Conservation (phyloP, 2,888 invertebrate species). For the Pseudoips prasinana region DNA sequence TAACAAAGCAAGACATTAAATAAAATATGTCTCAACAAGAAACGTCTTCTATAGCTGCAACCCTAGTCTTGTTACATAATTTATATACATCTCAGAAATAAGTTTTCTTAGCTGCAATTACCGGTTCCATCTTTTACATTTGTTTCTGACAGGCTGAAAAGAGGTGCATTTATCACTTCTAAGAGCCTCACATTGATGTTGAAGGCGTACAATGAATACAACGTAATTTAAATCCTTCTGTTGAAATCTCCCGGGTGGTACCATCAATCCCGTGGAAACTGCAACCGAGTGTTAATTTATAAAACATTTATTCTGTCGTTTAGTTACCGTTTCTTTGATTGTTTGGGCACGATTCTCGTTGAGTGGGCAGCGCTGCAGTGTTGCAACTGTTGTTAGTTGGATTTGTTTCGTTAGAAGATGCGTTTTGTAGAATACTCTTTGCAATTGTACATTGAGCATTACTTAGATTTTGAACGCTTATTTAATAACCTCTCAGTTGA, state of each 20-base stretch:
- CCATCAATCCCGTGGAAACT: conserved; percentile 52
- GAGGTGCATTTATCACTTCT: conserved; percentile 64
- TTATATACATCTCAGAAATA: conserved; percentile 29
- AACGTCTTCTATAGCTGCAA: no score
- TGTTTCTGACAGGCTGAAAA: conserved; percentile 56
- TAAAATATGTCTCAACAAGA: no score
- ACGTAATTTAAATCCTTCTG: conserved; percentile 61
- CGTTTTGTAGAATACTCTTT: no score
- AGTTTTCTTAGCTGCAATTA: conserved; percentile 42
- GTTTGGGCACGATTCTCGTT: conserved; percentile 27
- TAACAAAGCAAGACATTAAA: no score
- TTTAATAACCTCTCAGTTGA: no score
- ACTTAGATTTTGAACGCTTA: no score
- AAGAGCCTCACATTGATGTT: conserved; percentile 53
- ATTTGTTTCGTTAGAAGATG: no score
- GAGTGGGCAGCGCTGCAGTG: conserved; percentile 4
- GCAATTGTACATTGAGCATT: no score
- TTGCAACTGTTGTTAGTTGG: no score
- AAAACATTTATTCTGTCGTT: conserved; percentile 48
- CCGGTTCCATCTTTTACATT: conserved; percentile 53
- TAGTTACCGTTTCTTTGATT: conserved; percentile 36
- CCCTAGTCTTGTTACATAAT: conserved; percentile 24
- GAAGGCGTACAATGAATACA: conserved; percentile 58
- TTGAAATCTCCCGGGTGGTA: conserved; percentile 56
- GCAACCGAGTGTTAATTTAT: conserved; percentile 51